Evolutionary conservation across 2,113 vertebrate species (phyloP).

Genomic region (Saccopteryx bilineata): DNA sequence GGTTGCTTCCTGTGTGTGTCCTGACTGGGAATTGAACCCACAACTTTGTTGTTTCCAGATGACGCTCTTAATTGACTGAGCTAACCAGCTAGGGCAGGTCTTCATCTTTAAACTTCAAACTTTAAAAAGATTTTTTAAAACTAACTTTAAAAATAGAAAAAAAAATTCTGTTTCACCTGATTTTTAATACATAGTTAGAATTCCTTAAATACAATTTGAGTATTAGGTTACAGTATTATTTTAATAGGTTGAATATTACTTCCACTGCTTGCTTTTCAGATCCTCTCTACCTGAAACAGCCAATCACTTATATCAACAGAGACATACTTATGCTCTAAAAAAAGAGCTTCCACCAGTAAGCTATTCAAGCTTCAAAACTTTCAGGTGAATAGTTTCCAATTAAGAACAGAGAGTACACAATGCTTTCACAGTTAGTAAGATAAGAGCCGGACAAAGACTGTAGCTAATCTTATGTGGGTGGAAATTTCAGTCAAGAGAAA

Average conservation of each 20-base stretch:
- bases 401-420: slow-evolving; percentile 49
- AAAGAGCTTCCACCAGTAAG: slow-evolving; percentile 43
- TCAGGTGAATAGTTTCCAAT: slow-evolving; percentile 65
- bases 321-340: not conserved
- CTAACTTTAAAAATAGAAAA: not conserved
- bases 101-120: slow-evolving; percentile 56
- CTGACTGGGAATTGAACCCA: too few relatives aligned
- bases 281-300: slow-evolving; percentile 51
- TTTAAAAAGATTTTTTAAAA: not conserved
- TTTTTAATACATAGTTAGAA: not conserved
- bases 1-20: too few relatives aligned
- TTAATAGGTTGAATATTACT: slow-evolving; percentile 45
- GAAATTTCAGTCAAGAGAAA: slow-evolving; percentile 66
- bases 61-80: too few relatives aligned
- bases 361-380: slow-evolving; percentile 69
- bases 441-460: slow-evolving; percentile 63
- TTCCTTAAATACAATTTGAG: slow-evolving; percentile 7
- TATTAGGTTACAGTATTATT: slow-evolving; percentile 32
- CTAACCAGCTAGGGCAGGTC: not conserved
- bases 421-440: slow-evolving; percentile 59
- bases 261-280: slow-evolving; percentile 66
- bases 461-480: slow-evolving; percentile 64
- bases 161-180: not conserved
- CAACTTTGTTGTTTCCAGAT: too few relatives aligned
- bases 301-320: slow-evolving; percentile 47